These are phyloP conservation scores for Zaprionus obscuricornis DNA, from an alignment of 2,888 invertebrate species.

Conservation along the genomic window DNA sequence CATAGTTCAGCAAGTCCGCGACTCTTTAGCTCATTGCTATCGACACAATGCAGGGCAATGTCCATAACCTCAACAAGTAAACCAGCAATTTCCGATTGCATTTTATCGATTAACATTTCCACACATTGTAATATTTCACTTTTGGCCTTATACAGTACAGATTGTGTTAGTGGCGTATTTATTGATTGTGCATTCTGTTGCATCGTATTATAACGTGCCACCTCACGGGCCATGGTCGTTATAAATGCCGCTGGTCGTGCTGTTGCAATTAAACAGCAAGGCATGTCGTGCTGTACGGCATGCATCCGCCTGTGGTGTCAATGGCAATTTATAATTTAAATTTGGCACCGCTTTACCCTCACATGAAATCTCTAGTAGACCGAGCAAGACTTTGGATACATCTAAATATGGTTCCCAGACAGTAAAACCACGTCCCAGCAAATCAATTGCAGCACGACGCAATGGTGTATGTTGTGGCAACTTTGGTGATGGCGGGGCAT, in stretches of 20 bases:
- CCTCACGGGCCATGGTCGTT: constrained; percentile 98
- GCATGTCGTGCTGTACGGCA: constrained; percentile 99
- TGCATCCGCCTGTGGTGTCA: constrained; percentile 97
- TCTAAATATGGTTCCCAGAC: constrained; percentile 99
- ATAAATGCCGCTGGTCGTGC: constrained; percentile 98
- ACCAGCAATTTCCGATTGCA: constrained; percentile 95
- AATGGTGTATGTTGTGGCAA: constrained; percentile 96
- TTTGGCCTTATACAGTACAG: constrained; percentile 92
- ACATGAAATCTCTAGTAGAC: constrained; percentile 96
- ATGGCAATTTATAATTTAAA: constrained; percentile 96
- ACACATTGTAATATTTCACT: constrained; percentile 97
- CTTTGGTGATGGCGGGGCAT: constrained; percentile 92
- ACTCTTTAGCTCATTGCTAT: constrained; percentile 95
- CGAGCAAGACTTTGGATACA: constrained; percentile 92
- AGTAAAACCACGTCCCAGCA: constrained; percentile 98
- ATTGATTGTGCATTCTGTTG: constrained; percentile 94
- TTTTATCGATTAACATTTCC: constrained; percentile 97
- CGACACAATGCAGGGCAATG: constrained; percentile 98
- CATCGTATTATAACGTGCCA: constrained; percentile 96
- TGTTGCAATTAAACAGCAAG: constrained; percentile 96
- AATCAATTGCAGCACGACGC: constrained; percentile 97
- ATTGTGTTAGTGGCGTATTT: constrained; percentile 89
- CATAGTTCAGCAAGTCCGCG: constrained; percentile 96
- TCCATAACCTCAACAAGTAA: constrained; percentile 98
- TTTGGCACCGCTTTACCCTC: constrained; percentile 96